Percentiles rank a stretch among this genome's conserved stretches.
phyloP scores from a whole-genome alignment of 2,113 vertebrate genomes.

The Pseudopipra pipra region DNA sequence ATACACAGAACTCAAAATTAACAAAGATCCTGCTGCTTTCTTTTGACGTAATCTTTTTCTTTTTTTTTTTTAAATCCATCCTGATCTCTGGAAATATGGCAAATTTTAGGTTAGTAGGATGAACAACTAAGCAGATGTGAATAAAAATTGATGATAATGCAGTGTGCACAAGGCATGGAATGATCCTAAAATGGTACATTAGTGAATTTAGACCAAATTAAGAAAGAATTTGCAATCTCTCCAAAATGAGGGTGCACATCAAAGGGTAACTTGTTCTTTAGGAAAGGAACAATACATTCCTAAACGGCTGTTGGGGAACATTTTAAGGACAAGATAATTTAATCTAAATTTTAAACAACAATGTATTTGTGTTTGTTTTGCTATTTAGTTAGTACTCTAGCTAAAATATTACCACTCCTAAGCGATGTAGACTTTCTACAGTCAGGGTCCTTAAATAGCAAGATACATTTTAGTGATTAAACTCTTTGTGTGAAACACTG shows the following conservation, averaged over 20 bases:
- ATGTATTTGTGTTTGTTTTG: not conserved
- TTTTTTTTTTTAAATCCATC: not conserved
- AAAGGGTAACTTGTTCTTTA: not conserved
- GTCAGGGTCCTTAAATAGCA: not conserved
- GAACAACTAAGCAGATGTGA: conserved; percentile 55
- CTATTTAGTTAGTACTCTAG: not conserved
- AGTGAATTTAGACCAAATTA: conserved; percentile 43
- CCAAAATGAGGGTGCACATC: conserved; percentile 38
- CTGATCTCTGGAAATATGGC: not conserved
- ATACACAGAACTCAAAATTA: not conserved
- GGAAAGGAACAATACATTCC: not conserved
- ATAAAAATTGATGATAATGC: conserved; percentile 50
- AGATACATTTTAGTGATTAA: not conserved
- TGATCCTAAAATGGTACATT: conserved; percentile 8
- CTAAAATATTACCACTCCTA: not conserved
- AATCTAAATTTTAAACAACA: not conserved
- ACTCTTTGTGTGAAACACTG: not conserved
- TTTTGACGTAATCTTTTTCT: not conserved
- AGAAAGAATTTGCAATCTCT: conserved; percentile 60
- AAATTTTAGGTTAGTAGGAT: conserved; percentile 28
- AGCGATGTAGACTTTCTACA: not conserved
- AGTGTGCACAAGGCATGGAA: conserved; percentile 3
- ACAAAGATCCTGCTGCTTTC: not conserved
- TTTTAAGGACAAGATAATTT: not conserved
- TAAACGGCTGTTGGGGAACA: not conserved